phyloP scores from a whole-genome alignment of 2,113 vertebrate genomes.

The Marcusenius ussheri region DNA sequence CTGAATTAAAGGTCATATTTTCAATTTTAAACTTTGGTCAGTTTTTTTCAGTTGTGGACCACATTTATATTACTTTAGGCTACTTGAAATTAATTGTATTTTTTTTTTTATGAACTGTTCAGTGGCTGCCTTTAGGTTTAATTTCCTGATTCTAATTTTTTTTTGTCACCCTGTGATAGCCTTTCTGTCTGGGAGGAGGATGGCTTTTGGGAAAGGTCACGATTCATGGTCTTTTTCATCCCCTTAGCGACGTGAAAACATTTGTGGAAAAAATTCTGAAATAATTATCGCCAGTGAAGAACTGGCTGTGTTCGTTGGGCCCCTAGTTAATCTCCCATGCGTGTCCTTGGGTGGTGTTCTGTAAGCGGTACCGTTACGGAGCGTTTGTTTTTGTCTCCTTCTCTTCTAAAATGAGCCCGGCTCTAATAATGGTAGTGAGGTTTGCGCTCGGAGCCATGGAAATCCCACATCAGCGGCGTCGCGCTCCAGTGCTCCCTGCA shows the following conservation, averaged over 20 bases:
- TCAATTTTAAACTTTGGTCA: not conserved
- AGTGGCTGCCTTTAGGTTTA: not conserved
- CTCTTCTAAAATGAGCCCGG: not conserved
- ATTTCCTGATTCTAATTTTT: not conserved
- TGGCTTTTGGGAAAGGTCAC: not conserved
- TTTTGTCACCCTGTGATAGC: not conserved
- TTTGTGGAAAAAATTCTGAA: not conserved
- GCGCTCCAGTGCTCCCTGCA: not conserved
- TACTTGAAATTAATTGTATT: not conserved
- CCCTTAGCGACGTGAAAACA: not conserved
- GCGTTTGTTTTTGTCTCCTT: not conserved
- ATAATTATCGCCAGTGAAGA: not conserved
- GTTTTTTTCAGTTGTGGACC: not conserved
- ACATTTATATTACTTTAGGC: not conserved
- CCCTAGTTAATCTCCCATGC: not conserved
- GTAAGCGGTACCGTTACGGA: not conserved
- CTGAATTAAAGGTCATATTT: constrained; percentile 4
- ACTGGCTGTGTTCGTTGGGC: not conserved
- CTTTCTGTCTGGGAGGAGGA: not conserved
- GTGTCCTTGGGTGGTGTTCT: not conserved
- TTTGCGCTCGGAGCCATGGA: not conserved
- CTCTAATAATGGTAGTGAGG: not conserved
- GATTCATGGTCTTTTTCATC: not conserved
- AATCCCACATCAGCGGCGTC: not conserved
- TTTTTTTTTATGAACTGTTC: not conserved